Conservation (phyloP, 1,140 invertebrate species). For the Plutomurus gul region DNA sequence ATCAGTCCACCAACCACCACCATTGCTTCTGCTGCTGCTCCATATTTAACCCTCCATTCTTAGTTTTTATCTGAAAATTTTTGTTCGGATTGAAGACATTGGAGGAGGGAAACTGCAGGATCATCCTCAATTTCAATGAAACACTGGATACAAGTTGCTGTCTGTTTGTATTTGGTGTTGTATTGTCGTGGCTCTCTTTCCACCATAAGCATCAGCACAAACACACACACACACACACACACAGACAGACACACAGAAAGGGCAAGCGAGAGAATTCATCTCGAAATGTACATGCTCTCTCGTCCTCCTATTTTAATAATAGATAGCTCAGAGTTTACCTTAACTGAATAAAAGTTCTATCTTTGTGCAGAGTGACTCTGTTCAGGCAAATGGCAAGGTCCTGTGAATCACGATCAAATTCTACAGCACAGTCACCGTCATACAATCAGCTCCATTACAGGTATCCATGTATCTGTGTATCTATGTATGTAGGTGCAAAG, state of each 20-base stretch:
- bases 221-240: too few relatives aligned
- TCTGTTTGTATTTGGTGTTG: conserved; percentile 1
- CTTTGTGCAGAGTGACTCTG: background rate
- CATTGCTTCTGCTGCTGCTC: too few relatives aligned
- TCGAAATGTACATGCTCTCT: too few relatives aligned
- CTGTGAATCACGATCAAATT: background rate
- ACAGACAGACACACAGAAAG: too few relatives aligned
- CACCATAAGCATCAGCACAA: too few relatives aligned
- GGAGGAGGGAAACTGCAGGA: conserved; percentile 5
- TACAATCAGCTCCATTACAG: background rate
- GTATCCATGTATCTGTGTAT: background rate
- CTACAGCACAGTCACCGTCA: background rate
- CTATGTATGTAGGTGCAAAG: background rate
- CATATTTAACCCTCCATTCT: background rate
- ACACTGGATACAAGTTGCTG: background rate
- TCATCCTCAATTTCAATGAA: conserved; percentile 19
- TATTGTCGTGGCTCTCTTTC: too few relatives aligned
- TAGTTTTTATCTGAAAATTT: too few relatives aligned
- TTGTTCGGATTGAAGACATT: too few relatives aligned
- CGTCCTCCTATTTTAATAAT: too few relatives aligned
- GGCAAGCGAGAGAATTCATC: too few relatives aligned
- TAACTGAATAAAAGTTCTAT: background rate
- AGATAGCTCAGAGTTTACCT: too few relatives aligned
- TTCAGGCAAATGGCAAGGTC: background rate
- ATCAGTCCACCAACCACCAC: background rate